These are phyloP conservation scores for Patella pellucida DNA, from an alignment of 2,888 invertebrate genomes.

Conservation along the genomic window DNA sequence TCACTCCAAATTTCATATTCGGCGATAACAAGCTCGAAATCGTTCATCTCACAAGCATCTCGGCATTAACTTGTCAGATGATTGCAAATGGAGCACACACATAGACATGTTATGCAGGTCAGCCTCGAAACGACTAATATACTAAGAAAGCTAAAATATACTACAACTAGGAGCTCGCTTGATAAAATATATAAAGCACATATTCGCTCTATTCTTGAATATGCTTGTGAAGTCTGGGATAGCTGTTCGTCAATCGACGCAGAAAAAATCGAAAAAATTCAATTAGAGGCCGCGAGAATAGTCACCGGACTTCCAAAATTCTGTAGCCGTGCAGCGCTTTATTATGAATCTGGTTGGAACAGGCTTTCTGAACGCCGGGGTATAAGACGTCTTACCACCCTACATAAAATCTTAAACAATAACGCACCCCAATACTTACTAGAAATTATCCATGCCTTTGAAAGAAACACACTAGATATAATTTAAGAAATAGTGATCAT, in stretches of 20 bases:
- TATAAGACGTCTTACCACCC: no score
- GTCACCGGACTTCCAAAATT: no score
- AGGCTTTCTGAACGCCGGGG: no score
- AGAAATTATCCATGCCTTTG: no score
- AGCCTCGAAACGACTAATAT: background rate
- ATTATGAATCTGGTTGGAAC: no score
- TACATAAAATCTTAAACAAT: no score
- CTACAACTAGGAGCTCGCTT: background rate
- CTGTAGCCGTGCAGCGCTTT: no score
- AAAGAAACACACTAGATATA: no score
- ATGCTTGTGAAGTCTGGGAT: conserved; percentile 1
- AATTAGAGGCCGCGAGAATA: background rate
- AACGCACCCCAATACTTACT: no score
- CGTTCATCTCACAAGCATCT: background rate
- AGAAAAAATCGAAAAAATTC: background rate
- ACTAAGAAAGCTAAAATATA: background rate
- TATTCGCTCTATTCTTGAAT: background rate
- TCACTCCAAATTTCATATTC: background rate
- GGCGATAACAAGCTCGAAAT: background rate
- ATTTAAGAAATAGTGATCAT: no score
- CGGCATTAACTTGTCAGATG: background rate
- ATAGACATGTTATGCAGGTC: background rate
- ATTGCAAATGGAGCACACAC: background rate
- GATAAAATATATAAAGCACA: background rate
- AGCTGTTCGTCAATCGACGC: background rate